phyloP scores from a whole-genome alignment of 92 coral and sea anemone species.

The Zoanthus sociatus region DNA sequence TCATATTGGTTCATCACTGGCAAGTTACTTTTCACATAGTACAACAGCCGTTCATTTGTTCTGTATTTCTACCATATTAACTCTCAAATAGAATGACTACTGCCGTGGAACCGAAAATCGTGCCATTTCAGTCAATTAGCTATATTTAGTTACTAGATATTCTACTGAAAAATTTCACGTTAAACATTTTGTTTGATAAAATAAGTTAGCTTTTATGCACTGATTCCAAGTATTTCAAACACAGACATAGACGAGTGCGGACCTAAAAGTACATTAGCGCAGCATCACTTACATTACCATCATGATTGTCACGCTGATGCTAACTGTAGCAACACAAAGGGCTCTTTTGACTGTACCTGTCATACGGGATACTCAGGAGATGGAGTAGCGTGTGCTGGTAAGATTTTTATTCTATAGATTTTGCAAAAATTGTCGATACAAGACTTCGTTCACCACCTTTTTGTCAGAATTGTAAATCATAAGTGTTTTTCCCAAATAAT shows the following conservation, averaged over 20 bases:
- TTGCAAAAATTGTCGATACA: not conserved
- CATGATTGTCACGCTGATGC: conserved; percentile 84
- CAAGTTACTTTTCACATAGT: no score
- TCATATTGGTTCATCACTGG: no score
- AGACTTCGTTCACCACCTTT: not conserved
- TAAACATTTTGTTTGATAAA: no score
- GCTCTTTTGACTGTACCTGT: conserved; percentile 90
- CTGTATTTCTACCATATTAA: no score
- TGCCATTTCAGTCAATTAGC: no score
- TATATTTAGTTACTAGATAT: no score
- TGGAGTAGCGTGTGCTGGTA: conserved; percentile 47
- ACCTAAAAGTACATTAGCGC: not conserved
- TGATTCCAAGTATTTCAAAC: not conserved
- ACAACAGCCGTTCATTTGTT: no score
- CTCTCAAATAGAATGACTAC: no score
- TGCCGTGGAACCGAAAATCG: no score
- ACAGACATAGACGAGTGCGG: not conserved
- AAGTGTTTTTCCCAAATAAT: not conserved
- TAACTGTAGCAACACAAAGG: conserved; percentile 88
- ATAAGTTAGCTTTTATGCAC: not conserved
- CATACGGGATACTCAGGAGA: conserved; percentile 87
- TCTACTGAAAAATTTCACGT: no score
- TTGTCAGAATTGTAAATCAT: not conserved
- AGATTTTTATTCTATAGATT: not conserved
- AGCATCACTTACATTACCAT: conserved; percentile 1